Conservation (phyloP, 1,140 invertebrate species). For the Drosophila navojoa region DNA sequence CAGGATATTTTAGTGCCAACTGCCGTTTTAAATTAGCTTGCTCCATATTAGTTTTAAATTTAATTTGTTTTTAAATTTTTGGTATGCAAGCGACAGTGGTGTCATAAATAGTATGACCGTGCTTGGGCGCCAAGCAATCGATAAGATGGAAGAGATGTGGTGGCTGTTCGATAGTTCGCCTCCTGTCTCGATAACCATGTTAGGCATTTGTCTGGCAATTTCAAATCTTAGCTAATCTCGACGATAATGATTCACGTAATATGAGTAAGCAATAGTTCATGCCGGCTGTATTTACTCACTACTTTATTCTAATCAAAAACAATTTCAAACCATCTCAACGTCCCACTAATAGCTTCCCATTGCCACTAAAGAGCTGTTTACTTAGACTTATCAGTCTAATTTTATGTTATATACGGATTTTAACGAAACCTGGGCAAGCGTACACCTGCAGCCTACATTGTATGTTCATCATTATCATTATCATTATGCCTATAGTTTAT, state of each 20-base stretch:
- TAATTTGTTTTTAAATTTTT: not conserved
- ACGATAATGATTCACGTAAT: constrained; percentile 5
- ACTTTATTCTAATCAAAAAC: constrained; percentile 29
- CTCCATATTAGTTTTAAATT: not conserved
- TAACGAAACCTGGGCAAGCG: not conserved
- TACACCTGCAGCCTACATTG: constrained; percentile 45
- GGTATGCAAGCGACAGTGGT: not conserved
- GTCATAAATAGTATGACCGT: constrained; percentile 5
- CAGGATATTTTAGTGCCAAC: constrained; percentile 43
- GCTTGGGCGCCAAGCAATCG: not conserved
- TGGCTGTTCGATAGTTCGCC: constrained; percentile 10
- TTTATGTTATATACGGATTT: constrained; percentile 44
- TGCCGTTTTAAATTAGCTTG: not conserved
- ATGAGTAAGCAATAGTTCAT: not conserved
- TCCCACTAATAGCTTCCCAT: constrained; percentile 10
- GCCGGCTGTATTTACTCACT: constrained; percentile 31
- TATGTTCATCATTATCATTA: constrained; percentile 30
- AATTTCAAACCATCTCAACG: constrained; percentile 10
- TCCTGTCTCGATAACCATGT: not conserved
- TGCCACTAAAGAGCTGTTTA: constrained; percentile 6
- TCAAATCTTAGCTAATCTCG: constrained; percentile 1
- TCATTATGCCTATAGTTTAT: constrained; percentile 1
- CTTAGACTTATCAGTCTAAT: constrained; percentile 36
- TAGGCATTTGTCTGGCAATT: not conserved
- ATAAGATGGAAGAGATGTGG: not conserved